Conservation (phyloP, 1,140 invertebrate genomes). For the Drosophila parabipectinata region DNA sequence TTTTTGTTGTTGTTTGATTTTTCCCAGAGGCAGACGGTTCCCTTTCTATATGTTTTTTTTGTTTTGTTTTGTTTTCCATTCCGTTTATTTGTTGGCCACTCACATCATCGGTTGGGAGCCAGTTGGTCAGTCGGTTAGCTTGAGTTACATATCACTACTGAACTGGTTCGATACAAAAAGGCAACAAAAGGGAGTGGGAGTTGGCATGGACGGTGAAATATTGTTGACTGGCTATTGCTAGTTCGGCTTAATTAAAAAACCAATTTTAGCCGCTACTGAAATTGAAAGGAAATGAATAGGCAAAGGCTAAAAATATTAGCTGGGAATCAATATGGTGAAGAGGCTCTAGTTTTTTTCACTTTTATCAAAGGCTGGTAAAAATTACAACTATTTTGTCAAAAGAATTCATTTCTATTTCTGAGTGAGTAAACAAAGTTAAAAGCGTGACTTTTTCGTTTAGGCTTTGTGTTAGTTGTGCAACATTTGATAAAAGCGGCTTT, state of each 20-base stretch:
- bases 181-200: constrained; percentile 10
- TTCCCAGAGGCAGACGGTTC: constrained; percentile 9
- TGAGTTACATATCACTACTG: constrained; percentile 39
- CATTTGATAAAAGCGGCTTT: constrained; percentile 38
- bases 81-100: constrained; percentile 47
- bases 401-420: background rate
- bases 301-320: too few relatives aligned
- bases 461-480: constrained; percentile 23
- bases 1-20: background rate
- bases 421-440: constrained; percentile 2
- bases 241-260: constrained; percentile 75
- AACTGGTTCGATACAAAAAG: constrained; percentile 27
- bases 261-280: constrained; percentile 61
- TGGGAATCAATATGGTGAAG: too few relatives aligned
- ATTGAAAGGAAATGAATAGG: constrained; percentile 46
- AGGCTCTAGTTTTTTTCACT: too few relatives aligned
- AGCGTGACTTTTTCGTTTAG: constrained; percentile 2
- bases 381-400: too few relatives aligned
- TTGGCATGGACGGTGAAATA: constrained; percentile 20
- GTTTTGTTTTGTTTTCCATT: constrained; percentile 14
- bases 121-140: constrained; percentile 55
- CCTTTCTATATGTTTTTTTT: constrained; percentile 9
- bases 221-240: constrained; percentile 18
- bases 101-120: constrained; percentile 23
- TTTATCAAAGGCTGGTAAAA: too few relatives aligned